These are phyloP conservation scores for Eupithecia subfuscata DNA, from an alignment of 2,888 invertebrate genomes.

Conservation along the genomic window DNA sequence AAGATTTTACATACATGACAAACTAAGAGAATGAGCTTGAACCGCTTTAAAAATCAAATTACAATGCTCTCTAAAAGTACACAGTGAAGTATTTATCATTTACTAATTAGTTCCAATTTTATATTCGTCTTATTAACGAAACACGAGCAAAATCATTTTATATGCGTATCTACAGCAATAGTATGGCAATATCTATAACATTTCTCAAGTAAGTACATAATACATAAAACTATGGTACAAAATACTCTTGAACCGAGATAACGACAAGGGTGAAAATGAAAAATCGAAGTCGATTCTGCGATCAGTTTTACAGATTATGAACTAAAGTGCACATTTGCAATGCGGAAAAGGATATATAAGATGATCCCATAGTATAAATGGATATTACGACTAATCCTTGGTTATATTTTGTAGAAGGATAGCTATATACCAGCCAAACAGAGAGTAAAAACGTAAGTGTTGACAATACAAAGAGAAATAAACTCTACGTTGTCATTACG, in stretches of 20 bases:
- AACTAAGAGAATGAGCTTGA: not conserved
- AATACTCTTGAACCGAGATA: not conserved
- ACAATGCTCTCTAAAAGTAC: not conserved
- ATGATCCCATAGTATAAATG: not conserved
- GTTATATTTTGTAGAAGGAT: not conserved
- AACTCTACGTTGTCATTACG: not conserved
- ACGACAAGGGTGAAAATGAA: not conserved
- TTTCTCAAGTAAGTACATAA: not conserved
- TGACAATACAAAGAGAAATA: not conserved
- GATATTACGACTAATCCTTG: not conserved
- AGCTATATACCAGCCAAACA: not conserved
- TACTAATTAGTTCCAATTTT: not conserved
- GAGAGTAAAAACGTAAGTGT: not conserved
- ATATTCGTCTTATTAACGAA: not conserved
- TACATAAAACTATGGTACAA: not conserved
- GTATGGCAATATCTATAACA: slow-evolving; percentile 1
- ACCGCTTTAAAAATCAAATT: slow-evolving; percentile 13
- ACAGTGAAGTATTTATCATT: not conserved
- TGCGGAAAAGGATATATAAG: not conserved
- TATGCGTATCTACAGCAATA: not conserved
- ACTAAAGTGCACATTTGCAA: not conserved
- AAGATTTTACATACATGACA: slow-evolving; percentile 33
- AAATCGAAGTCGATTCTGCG: not conserved
- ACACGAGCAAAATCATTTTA: not conserved
- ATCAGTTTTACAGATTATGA: not conserved